Evolutionary conservation across 2,797 vertebrate species (phyloP), one percentile per base, ranked within the genome.

Genomic region (Danio albolineatus): DNA sequence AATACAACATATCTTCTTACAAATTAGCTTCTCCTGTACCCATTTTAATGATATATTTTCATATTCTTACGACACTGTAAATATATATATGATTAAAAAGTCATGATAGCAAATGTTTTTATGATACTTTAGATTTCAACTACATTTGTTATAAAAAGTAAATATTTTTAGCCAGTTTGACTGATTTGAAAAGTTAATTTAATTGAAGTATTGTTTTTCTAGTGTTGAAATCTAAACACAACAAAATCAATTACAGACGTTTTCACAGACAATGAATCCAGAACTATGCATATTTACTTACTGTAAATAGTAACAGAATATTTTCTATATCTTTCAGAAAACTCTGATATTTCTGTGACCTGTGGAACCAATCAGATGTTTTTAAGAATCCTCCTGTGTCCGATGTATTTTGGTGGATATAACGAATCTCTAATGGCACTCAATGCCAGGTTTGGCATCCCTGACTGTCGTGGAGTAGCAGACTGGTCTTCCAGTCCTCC

Each of bases 381-480:
- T 57, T 70, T 94, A 82, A 87, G 73, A 56, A 90, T 95, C 78
- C 88, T 82, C 51, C 28, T 94, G 38, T 95, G 94, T 62, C 93
- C 94, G 0, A 28, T 95, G 16, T 95, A 94, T 86, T 88, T 89
- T 5, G 76, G 84, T 41, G 85, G 85, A 44, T 94, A 93, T 86
- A 94, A 94, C 0, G 90, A 93, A 85, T 82, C 89, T 2, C 82
- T 91, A 71, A 89, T 95, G 91, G 91, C 91, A 36, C 89, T 93
- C 70, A 95, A 94, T 56, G 84, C 84, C 59, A 76, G 88, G 76
- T 43, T 85, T 6, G 41, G 0, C 10, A 83, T 41, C 2, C 5
- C 21, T 0, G 28, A 54, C 4, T 95, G 94, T 75, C 83, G 0
- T 13, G 93, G 94, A 56, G 65, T 14, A 7, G 60, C 90, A 10